Percentiles rank a stretch among this genome's conserved stretches.
phyloP scores from a whole-genome alignment of 1,140 invertebrate genomes.

The Tachypleus tridentatus region DNA sequence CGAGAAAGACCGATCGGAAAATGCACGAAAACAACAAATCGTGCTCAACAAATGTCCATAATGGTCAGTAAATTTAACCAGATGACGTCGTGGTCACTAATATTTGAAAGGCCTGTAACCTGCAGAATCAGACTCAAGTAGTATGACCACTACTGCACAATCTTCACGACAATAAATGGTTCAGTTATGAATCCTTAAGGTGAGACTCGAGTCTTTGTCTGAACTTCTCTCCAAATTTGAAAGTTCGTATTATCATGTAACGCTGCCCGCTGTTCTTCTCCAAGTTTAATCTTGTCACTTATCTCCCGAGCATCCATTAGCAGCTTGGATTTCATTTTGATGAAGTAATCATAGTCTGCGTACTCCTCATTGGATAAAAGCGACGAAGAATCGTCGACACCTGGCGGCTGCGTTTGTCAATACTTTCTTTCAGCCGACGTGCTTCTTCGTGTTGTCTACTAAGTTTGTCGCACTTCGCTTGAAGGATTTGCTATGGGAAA shows the following conservation, averaged over 20 bases:
- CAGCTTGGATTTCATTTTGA: constrained; percentile 83
- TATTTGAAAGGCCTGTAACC: no score
- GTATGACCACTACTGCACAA: no score
- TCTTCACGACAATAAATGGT: no score
- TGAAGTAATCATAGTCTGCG: constrained; percentile 74
- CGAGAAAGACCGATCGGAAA: no score
- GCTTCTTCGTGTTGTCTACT: constrained; percentile 70
- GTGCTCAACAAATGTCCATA: no score
- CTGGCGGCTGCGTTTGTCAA: constrained; percentile 62
- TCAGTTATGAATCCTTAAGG: no score
- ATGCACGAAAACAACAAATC: no score
- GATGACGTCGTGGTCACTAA: no score
- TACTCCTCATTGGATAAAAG: constrained; percentile 61
- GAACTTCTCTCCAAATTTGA: not conserved
- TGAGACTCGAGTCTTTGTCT: not conserved
- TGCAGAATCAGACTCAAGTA: no score
- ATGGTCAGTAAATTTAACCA: no score
- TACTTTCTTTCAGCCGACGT: constrained; percentile 65
- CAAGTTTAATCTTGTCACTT: constrained; percentile 72
- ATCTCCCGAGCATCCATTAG: constrained; percentile 73
- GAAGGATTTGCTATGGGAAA: constrained; percentile 18
- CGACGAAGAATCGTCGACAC: constrained; percentile 60
- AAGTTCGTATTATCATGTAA: constrained; percentile 44
- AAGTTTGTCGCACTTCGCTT: constrained; percentile 61
- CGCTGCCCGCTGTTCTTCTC: constrained; percentile 66